Evolutionary conservation across 2,797 vertebrate species (phyloP), one percentile per base, ranked within the genome.

Genomic region (Rhynchonycteris naso): DNA sequence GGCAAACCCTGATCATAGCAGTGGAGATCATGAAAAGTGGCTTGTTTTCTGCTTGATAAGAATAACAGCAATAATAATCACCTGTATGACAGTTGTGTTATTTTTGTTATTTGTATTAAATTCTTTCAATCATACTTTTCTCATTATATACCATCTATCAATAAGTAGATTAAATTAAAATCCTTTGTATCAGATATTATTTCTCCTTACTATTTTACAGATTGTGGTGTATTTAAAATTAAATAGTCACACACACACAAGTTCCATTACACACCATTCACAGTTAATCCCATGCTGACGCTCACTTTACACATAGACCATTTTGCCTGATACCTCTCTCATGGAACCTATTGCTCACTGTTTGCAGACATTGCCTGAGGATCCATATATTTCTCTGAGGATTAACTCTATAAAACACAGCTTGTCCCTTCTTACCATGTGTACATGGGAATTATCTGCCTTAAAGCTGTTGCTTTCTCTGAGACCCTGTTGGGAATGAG

Each of bases 401-500:
- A 97, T 96, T 96, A 96, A 93, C 82, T 94, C 52, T 84, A 50
- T 94, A 94, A 94, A 92, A 90, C 69, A 91, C 65, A 97, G 84
- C 65, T 93, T 92, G 91, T 96, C 90, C 78, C 30, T 65, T 97
- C 91, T 96, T 95, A 85, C 91, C 26, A 12, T 80, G 88, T 74
- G 30, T 94, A 92, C 50, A 35, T 92, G 92, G 88, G 92, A 96
- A 95, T 96, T 97, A 93, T 78, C 81, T 91, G 75, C 95, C 90
- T 96, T 95, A 87, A 92, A 96, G 72, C 35, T 26, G 24, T 54
- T 54, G 52, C 93, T 94, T 92, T 96, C 84, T 76, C 65, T 90
- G 61, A 86, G 74, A 90, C 61, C 50, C 75, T 87, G 0, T 61
- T 63, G 78, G 65, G 43, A 97, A 88, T 90, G 71, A 95, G 91